A percentile compares a stretch with the other conserved stretches of the same genome.
Evolutionary conservation across 2,797 vertebrate species (phyloP).

Genomic region (Manis pentadactyla): DNA sequence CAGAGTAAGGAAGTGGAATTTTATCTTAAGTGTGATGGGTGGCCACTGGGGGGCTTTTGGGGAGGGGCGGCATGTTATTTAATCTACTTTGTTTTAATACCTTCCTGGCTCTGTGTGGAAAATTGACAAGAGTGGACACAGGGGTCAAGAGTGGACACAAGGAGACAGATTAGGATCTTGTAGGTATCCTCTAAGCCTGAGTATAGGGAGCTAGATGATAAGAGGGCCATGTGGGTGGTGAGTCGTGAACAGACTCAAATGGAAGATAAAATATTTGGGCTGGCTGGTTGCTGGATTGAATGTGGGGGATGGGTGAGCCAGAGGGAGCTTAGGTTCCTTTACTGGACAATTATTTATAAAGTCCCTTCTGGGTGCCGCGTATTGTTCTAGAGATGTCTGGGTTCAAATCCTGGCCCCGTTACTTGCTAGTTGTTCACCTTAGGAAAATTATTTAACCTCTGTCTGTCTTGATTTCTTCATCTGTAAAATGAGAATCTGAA

Average conservation of each 20-base stretch:
- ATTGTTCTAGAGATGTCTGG: neutral
- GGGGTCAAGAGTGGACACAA: neutral
- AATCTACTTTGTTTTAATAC: conserved; percentile 17
- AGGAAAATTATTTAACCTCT: conserved; percentile 24
- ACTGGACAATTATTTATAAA: conserved; percentile 2
- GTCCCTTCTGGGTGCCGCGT: neutral
- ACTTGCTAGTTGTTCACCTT: conserved; percentile 27
- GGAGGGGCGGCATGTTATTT: neutral
- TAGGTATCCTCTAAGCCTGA: neutral
- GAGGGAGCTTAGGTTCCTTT: neutral
- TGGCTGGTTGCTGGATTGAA: neutral
- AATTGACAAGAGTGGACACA: neutral
- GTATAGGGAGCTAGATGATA: neutral
- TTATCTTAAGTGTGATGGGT: neutral
- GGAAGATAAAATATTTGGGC: neutral
- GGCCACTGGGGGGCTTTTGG: neutral
- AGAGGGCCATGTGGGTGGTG: neutral
- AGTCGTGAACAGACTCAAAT: neutral
- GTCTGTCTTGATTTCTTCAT: conserved; percentile 15
- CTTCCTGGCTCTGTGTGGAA: neutral
- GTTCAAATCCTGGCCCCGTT: neutral
- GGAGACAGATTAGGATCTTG: neutral
- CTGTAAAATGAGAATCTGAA: neutral
- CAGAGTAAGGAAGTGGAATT: neutral
- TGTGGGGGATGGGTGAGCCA: neutral